Percentiles rank a stretch among this genome's conserved stretches.
Evolutionary conservation across 2,797 vertebrate genomes (phyloP).

Genomic region (Thripadectes ignobilis): DNA sequence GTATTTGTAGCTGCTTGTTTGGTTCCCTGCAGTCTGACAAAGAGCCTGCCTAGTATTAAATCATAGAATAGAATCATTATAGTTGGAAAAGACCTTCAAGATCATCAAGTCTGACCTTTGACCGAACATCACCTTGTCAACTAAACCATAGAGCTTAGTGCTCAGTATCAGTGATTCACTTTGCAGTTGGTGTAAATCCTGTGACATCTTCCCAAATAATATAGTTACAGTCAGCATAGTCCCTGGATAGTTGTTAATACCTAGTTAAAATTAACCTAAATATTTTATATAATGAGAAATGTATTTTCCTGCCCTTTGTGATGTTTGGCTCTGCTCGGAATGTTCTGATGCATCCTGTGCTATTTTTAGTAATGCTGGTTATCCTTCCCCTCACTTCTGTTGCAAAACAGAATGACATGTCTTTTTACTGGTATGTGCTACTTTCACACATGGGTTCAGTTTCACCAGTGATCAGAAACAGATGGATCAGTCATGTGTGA

Average conservation of each 20-base stretch:
- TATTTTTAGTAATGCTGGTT: background rate
- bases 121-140: background rate
- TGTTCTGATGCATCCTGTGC: background rate
- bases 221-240: background rate
- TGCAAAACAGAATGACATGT: background rate
- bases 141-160: background rate
- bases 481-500: background rate
- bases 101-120: background rate
- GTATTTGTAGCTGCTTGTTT: background rate
- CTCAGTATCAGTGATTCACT: background rate
- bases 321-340: background rate
- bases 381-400: background rate
- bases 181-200: background rate
- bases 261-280: slow-evolving; percentile 20
- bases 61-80: background rate
- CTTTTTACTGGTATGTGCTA: background rate
- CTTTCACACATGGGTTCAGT: slow-evolving; percentile 25
- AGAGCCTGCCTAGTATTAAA: background rate
- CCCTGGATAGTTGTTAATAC: background rate
- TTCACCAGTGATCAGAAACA: background rate
- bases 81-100: background rate
- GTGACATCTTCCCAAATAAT: background rate
- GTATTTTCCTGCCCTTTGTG: background rate
- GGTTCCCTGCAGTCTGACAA: background rate
- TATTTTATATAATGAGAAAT: background rate